Percentiles rank a stretch among this genome's conserved stretches.
Evolutionary conservation across 1,140 invertebrate species (phyloP).

Genomic region (Anastrepha obliqua): DNA sequence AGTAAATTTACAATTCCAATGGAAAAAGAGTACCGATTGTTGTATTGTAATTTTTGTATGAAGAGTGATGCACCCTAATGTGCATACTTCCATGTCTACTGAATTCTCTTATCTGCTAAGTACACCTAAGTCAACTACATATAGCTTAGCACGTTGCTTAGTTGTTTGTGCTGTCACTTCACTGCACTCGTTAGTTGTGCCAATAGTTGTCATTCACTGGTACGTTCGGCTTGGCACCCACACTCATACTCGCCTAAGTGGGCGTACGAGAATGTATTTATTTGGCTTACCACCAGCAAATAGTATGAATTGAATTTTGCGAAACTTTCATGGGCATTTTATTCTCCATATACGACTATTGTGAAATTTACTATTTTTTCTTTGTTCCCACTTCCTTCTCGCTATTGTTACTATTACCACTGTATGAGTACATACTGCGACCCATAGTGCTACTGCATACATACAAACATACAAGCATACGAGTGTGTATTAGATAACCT

Average conservation of each 20-base stretch:
- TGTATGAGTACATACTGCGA: neutral
- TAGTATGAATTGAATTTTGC: conserved; percentile 20
- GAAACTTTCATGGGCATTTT: neutral
- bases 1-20: too few relatives aligned
- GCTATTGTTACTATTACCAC: conserved; percentile 42
- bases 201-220: conserved; percentile 4
- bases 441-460: neutral
- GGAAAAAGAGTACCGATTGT: too few relatives aligned
- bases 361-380: neutral
- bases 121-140: too few relatives aligned
- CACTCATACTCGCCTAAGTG: neutral
- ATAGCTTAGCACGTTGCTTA: neutral
- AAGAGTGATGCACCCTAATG: too few relatives aligned
- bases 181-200: conserved; percentile 29
- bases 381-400: neutral
- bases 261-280: neutral
- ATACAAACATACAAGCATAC: neutral
- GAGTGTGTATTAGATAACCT: neutral
- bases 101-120: too few relatives aligned
- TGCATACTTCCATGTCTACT: too few relatives aligned
- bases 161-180: neutral
- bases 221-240: neutral
- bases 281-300: neutral
- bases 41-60: too few relatives aligned
- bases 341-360: neutral